Percentiles rank a stretch among this genome's conserved stretches.
Evolutionary conservation across 2,888 invertebrate genomes (phyloP).

Genomic region (Phyllotreta cruciferae): DNA sequence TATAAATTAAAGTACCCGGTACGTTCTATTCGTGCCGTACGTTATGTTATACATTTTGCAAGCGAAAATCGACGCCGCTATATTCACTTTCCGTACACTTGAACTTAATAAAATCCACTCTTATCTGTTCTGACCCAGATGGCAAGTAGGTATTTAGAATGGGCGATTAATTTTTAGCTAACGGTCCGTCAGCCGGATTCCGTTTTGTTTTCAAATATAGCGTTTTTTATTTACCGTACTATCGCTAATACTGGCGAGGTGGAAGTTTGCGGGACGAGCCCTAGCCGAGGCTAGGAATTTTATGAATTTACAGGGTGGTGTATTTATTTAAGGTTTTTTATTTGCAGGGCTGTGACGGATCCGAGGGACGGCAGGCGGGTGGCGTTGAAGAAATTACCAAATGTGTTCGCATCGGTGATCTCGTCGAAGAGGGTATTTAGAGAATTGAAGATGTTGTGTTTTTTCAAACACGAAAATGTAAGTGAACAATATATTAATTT

Average conservation of each 20-base stretch:
- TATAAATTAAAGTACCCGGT: background rate
- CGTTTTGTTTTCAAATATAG: slow-evolving; percentile 15
- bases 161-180: slow-evolving; percentile 25
- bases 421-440: slow-evolving; percentile 98
- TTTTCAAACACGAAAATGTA: slow-evolving; percentile 99
- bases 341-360: slow-evolving; percentile 97
- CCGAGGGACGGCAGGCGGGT: slow-evolving; percentile 97
- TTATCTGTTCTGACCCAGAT: slow-evolving; percentile 35
- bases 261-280: too few species aligned
- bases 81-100: slow-evolving; percentile 37
- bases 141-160: slow-evolving; percentile 38
- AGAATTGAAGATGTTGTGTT: slow-evolving; percentile 98
- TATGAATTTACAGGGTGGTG: too few species aligned
- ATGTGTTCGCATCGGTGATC: slow-evolving; percentile 99
- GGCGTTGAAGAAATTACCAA: slow-evolving; percentile 99
- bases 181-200: slow-evolving; percentile 21
- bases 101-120: slow-evolving; percentile 32
- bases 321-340: slow-evolving; percentile 24
- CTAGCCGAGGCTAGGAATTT: too few species aligned
- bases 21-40: background rate
- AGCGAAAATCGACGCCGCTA: slow-evolving; percentile 11
- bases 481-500: slow-evolving; percentile 60
- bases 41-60: slow-evolving; percentile 32
- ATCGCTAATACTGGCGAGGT: too few species aligned
- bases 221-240: background rate